Evolutionary conservation across 2,888 invertebrate genomes (phyloP), one percentile per base, ranked within the genome.

Genomic region (Zaprionus obscuricornis): DNA sequence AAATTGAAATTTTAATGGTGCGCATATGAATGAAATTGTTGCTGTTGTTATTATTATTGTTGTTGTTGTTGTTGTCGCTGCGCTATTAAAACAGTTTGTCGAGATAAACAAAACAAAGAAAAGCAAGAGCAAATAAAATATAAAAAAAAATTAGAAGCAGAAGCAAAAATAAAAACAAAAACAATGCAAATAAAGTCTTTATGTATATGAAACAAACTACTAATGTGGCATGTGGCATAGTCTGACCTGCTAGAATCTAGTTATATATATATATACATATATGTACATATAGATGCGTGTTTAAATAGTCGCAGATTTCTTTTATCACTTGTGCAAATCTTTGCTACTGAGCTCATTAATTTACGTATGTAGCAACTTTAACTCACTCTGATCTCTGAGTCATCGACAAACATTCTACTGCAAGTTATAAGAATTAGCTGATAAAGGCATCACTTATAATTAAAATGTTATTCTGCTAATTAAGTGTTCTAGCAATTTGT

Each of bases 1-100:
- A 66, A 83, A 72, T 62, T 66, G 64, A 69, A 76, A 63, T 79
- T 64, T 69, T 69, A 65, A 75, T 83, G 55, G 55, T 64, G 45
- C 56, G 59, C 54, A 69, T 76, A 66, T 77, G 77, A 79, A 72
- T 75, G 66, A 76, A 64, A 51, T 29, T 64, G 47, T 59, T 6
- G 20, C 36, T 13, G 29, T 40, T 46, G 45, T 29, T 46, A 49
- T 31, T 31, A 14, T 31, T 31, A 11, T 29, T 33, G 16, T 33
- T 64, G 66, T 57, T 8, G 24, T 18, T 22, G 46, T 33, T 29
- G 39, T 50, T 57, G 68, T 76, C 47, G 73, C 45, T 49, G 26
- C 46, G 57, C 65, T 60, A 72, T 75, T 72, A 76, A 77, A 72
- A 65, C 55, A 50, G 45, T 59, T 72, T 39, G 51, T 31, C 29